Conservation (phyloP, 2,113 vertebrate species). For the Lophotis ruficrista region DNA sequence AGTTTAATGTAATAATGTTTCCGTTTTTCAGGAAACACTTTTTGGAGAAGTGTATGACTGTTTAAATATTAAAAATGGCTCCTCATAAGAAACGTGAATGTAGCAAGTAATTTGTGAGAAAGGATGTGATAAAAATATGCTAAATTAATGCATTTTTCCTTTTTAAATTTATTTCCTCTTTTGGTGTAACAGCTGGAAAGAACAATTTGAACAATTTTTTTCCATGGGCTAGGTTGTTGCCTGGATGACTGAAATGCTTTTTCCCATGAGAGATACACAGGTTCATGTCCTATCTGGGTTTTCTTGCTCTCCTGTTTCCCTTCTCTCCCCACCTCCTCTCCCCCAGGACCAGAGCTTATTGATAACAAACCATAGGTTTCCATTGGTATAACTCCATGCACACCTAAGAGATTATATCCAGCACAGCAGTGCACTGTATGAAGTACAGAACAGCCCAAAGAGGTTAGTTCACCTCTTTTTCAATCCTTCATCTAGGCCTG, state of each 20-base stretch:
- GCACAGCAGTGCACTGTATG: background rate
- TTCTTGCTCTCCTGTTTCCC: background rate
- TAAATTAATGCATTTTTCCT: background rate
- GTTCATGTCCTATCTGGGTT: constrained; percentile 45
- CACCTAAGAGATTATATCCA: background rate
- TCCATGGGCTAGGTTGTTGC: background rate
- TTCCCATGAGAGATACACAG: constrained; percentile 24
- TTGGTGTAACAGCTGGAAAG: constrained; percentile 42
- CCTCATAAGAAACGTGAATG: background rate
- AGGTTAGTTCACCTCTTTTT: background rate
- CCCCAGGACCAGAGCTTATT: background rate
- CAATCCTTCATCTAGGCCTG: background rate
- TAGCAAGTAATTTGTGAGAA: constrained; percentile 15
- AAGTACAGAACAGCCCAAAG: background rate
- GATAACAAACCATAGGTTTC: background rate
- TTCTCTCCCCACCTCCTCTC: background rate
- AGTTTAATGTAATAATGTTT: constrained; percentile 53
- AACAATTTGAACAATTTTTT: background rate
- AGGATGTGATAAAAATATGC: constrained; percentile 13
- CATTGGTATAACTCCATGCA: background rate
- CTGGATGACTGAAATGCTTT: constrained; percentile 21
- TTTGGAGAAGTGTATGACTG: constrained; percentile 8
- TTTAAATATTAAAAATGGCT: constrained; percentile 28
- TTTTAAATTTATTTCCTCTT: background rate
- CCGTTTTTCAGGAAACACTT: constrained; percentile 50